Evolutionary conservation across 2,797 vertebrate species (phyloP).

Genomic region (Cyprinella venusta): DNA sequence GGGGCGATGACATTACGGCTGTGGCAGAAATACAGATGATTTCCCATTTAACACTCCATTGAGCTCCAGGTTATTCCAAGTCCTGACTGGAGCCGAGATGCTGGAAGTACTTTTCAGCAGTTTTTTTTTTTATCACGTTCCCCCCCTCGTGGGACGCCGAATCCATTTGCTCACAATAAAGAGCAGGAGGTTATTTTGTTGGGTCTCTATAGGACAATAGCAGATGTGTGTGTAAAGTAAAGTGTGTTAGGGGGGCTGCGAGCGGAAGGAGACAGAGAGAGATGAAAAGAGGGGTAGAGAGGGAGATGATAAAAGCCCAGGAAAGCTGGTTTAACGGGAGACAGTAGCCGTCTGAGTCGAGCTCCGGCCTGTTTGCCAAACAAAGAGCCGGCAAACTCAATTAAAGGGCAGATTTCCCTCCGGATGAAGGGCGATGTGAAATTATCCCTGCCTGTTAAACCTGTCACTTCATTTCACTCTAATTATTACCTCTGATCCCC

Average conservation of each 20-base stretch:
- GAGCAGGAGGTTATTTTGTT: constrained; percentile 53
- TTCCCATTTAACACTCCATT: constrained; percentile 92
- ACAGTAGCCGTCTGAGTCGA: constrained; percentile 52
- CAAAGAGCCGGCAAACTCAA: constrained; percentile 80
- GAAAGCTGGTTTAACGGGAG: constrained; percentile 63
- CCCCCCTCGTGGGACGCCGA: constrained; percentile 71
- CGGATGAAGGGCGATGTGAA: constrained; percentile 75
- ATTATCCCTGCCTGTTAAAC: constrained; percentile 80
- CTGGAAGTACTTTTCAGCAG: constrained; percentile 67
- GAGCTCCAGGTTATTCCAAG: constrained; percentile 80
- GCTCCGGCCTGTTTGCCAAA: constrained; percentile 66
- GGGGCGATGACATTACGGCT: constrained; percentile 80
- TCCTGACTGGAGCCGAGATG: constrained; percentile 71
- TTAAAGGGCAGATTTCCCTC: constrained; percentile 77
- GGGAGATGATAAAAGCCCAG: constrained; percentile 38
- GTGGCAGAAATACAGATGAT: constrained; percentile 86
- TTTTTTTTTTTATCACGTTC: constrained; percentile 70
- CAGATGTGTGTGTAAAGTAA: constrained; percentile 31
- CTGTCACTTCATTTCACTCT: constrained; percentile 81
- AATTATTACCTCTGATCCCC: constrained; percentile 81
- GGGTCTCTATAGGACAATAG: constrained; percentile 42
- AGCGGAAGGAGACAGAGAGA: constrained; percentile 26
- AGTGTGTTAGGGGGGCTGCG: constrained; percentile 56
- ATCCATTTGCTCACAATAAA: constrained; percentile 70
- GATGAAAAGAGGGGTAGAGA: constrained; percentile 39